Evolutionary conservation across 2,113 vertebrate species (phyloP), one percentile per base, ranked within the genome.

Genomic region (Phylloscopus trochilus): DNA sequence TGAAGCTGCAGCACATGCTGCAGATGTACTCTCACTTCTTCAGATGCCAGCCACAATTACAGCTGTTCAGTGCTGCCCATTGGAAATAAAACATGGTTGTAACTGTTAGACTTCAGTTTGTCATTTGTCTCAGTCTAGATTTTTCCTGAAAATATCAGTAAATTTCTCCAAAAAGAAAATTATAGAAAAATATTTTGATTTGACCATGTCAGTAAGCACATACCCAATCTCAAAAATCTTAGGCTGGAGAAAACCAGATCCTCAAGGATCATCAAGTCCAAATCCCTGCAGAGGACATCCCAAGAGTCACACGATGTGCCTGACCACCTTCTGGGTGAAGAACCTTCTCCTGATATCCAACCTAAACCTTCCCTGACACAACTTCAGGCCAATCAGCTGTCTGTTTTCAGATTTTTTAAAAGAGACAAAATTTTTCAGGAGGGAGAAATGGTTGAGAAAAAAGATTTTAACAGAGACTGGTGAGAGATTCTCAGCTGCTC

Each of bases 151-250:
- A 58, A 75, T 15, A 21, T 37, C 18, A 31, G 58, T n/a, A 86
- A 30, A 18, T 55, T 79, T 92, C 91, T 90, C 47, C 19, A 46
- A 83, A 84, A n/a, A 67, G 41, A 49, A 81, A 35, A 87, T 66
- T 3, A 58, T 37, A 52, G 26, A 67, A 58, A 85, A 87, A 59
- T 26, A 31, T 9, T 2, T 67, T 75, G 47, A 37, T 90, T 80
- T 83, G 44, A 28, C 28, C 22, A 30, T 18, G 11, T 53, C 43
- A 78, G 19, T 76, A 63, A 72, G 9, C 23, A 68, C 51, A 79
- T 55, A 72, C n/a, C 18, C 17, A 80, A 8, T 70, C 82, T 17
- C 66, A 72, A 56, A 35, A 33, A 24, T 49, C 10, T 28, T 53
- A 31, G 39, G 53, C 35, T 24, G 37, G 28, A 62, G 39, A 75